These are phyloP conservation scores for Tinea pellionella DNA, from an alignment of 2,888 invertebrate genomes.

Conservation along the genomic window DNA sequence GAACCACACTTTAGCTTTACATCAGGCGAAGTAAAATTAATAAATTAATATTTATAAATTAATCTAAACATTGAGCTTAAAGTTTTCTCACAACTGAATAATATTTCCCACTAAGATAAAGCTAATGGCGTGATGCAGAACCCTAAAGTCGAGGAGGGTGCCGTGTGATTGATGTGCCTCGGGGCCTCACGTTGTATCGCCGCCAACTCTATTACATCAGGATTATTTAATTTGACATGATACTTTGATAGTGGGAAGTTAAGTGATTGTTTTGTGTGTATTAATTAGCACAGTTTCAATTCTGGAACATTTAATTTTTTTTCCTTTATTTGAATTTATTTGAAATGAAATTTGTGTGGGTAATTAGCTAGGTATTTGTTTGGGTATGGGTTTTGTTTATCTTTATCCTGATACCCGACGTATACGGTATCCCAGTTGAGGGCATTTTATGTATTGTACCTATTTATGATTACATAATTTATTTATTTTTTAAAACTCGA, in stretches of 20 bases:
- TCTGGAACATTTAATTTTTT: too few species aligned
- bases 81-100: neutral
- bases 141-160: slow-evolving; percentile 1
- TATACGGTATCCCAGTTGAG: too few species aligned
- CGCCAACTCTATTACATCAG: slow-evolving; percentile 52
- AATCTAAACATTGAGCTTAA: neutral
- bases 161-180: slow-evolving; percentile 46
- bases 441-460: too few species aligned
- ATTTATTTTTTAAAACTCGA: neutral
- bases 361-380: too few species aligned
- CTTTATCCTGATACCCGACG: too few species aligned
- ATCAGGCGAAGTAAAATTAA: too few species aligned
- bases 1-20: too few species aligned
- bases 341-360: too few species aligned
- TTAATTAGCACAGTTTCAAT: slow-evolving; percentile 3
- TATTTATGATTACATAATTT: neutral
- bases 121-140: slow-evolving; percentile 2
- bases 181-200: slow-evolving; percentile 46
- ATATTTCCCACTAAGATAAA: slow-evolving; percentile 2
- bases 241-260: slow-evolving; percentile 35
- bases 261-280: slow-evolving; percentile 19
- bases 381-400: too few species aligned
- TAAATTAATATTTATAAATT: neutral
- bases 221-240: slow-evolving; percentile 65
- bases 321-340: too few species aligned